These are phyloP conservation scores for Chrysoperla carnea DNA, from an alignment of 1,140 invertebrate genomes.

Conservation along the genomic window DNA sequence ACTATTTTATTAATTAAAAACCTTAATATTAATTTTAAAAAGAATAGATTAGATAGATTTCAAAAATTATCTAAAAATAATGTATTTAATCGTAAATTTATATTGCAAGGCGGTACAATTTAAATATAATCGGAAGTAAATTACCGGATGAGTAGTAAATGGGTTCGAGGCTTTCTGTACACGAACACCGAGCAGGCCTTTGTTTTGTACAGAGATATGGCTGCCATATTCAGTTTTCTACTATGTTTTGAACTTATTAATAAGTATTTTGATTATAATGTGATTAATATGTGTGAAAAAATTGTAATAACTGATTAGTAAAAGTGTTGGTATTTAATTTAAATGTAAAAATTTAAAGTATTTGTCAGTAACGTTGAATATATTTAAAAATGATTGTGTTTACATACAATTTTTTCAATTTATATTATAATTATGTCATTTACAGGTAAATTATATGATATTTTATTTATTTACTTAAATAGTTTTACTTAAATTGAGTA, in stretches of 20 bases:
- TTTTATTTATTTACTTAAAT: neutral
- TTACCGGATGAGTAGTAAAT: neutral
- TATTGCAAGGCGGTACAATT: too few species aligned
- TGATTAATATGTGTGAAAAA: neutral
- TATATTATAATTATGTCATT: neutral
- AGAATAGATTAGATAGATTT: too few species aligned
- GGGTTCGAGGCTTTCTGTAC: conserved; percentile 3
- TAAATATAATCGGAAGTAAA: neutral
- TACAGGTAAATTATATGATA: neutral
- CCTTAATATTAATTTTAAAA: too few species aligned
- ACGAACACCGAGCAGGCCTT: conserved; percentile 1
- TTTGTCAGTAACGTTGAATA: neutral
- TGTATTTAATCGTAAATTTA: too few species aligned
- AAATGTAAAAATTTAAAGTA: too few species aligned
- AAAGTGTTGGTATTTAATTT: too few species aligned
- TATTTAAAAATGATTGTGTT: conserved; percentile 2
- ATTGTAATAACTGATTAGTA: too few species aligned
- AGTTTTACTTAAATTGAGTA: neutral
- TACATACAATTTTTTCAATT: neutral
- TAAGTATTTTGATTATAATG: too few species aligned
- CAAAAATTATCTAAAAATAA: too few species aligned
- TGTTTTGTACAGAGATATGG: conserved; percentile 3
- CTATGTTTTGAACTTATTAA: conserved; percentile 1
- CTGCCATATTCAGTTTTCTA: conserved; percentile 3
- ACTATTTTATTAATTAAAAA: too few species aligned